A percentile compares a stretch with the other conserved stretches of the same genome.
Evolutionary conservation across 2,888 invertebrate genomes (phyloP).

Genomic region (Drosophila nr. fundita): DNA sequence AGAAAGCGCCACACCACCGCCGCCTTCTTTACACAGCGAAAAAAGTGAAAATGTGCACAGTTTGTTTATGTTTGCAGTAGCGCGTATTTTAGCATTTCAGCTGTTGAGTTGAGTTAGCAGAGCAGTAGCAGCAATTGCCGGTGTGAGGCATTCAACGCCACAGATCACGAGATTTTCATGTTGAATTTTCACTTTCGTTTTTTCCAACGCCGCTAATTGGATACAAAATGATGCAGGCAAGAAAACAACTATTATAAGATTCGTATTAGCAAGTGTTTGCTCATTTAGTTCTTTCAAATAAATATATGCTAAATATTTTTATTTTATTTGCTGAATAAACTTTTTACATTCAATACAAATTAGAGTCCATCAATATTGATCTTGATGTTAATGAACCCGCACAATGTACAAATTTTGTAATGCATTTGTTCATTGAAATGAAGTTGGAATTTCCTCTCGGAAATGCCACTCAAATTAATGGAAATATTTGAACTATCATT

Average conservation of each 20-base stretch:
- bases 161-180: slow-evolving; percentile 68
- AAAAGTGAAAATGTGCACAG: slow-evolving; percentile 76
- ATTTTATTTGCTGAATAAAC: neutral
- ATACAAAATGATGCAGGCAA: slow-evolving; percentile 13
- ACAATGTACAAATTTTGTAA: neutral
- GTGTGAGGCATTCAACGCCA: slow-evolving; percentile 23
- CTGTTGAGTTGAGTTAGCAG: slow-evolving; percentile 7
- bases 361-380: neutral
- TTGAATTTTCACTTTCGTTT: slow-evolving; percentile 76
- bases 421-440: neutral
- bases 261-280: neutral
- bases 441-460: neutral
- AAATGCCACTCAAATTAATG: neutral
- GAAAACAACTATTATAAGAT: slow-evolving; percentile 11
- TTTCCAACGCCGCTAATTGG: slow-evolving; percentile 23
- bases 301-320: neutral
- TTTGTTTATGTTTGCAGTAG: slow-evolving; percentile 65
- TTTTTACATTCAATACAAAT: neutral
- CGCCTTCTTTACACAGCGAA: neutral
- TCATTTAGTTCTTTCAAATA: neutral
- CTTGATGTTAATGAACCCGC: neutral
- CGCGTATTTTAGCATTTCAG: slow-evolving; percentile 36
- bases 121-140: slow-evolving; percentile 16
- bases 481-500: neutral
- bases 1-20: neutral